Evolutionary conservation across 2,113 vertebrate species (phyloP), one percentile per base, ranked within the genome.

Genomic region (Brachypteracias leptosomus): DNA sequence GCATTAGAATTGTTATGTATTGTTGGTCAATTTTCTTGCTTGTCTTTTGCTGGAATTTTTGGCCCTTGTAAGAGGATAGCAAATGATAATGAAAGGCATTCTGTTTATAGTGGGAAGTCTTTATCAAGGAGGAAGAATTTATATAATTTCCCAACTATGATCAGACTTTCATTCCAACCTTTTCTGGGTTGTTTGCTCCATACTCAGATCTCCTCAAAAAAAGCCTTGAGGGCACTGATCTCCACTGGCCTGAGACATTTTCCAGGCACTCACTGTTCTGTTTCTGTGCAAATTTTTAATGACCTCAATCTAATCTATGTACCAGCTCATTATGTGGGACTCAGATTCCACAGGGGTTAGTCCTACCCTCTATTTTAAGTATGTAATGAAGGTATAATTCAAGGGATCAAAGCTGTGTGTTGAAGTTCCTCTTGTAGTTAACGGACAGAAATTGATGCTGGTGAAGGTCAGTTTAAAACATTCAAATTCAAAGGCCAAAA

Each of bases 121-220:
- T 83, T 96, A 95, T 95, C 76, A 47, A 81, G 22, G 22, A 71
- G 86, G 79, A 92, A 89, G 40, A 38, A 38, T 89, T 74, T 46
- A 36, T 82, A 81, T 92, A 38, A 95, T 91, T 96, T 96, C 91
- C 87, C 92, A 63, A 17, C 26, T 85, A 52, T 72, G 54, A 21
- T 47, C 61, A 90, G 33, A 67, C 52, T 87, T 93, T 63, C 13
- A 74, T 75, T 94, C 21, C 63, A 89, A 26, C 61, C 68, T 49
- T n/a, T 89, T 61, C 46, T 76, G 88, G 2, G 16, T 82, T 95
- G 51, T 94, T 90, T 94, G 9, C 18, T 71, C 38, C 49, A 44
- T 14, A 46, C 11, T 78, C 33, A 72, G 9, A 61, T 87, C 3
- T 10, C 36, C 31, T 78, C 76, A 89, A 93, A 95, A 88, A 29